A percentile compares a stretch with the other conserved stretches of the same genome.
phyloP scores from a whole-genome alignment of 2,888 invertebrate genomes.

The Thera britannica region DNA sequence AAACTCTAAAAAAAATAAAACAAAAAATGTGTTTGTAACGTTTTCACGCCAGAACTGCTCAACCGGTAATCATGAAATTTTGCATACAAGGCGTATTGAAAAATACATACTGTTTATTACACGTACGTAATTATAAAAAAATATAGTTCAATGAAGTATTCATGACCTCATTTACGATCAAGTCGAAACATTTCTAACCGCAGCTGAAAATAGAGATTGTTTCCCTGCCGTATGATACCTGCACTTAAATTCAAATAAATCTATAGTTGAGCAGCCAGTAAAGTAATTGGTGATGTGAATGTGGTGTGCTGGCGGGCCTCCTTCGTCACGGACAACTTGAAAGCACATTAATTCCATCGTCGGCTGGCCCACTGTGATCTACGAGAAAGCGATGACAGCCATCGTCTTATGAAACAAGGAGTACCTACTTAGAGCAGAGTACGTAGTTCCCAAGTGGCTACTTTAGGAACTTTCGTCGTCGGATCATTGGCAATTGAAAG shows the following conservation, averaged over 20 bases:
- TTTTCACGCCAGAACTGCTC: too few relatives aligned
- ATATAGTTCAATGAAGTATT: too few relatives aligned
- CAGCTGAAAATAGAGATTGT: not conserved
- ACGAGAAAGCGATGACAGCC: slow-evolving; percentile 72
- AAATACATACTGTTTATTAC: too few relatives aligned
- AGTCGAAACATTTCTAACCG: not conserved
- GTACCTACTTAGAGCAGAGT: slow-evolving; percentile 3
- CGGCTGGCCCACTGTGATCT: slow-evolving; percentile 60
- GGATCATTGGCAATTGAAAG: slow-evolving; percentile 5
- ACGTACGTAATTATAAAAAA: too few relatives aligned
- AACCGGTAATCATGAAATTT: too few relatives aligned
- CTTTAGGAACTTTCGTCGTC: slow-evolving; percentile 29
- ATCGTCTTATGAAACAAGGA: slow-evolving; percentile 16
- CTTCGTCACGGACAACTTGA: slow-evolving; percentile 67
- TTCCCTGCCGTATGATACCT: not conserved
- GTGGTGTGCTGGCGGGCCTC: slow-evolving; percentile 59
- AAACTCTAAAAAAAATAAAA: too few relatives aligned
- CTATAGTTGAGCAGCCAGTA: slow-evolving; percentile 61
- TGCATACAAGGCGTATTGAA: too few relatives aligned
- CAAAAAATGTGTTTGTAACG: too few relatives aligned
- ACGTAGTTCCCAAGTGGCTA: slow-evolving; percentile 8
- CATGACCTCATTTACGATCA: not conserved
- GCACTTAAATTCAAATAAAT: slow-evolving; percentile 54
- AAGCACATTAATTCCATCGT: slow-evolving; percentile 69
- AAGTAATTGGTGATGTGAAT: slow-evolving; percentile 50